Evolutionary conservation across 2,797 vertebrate species (phyloP).

Genomic region (Thalassophryne amazonica): DNA sequence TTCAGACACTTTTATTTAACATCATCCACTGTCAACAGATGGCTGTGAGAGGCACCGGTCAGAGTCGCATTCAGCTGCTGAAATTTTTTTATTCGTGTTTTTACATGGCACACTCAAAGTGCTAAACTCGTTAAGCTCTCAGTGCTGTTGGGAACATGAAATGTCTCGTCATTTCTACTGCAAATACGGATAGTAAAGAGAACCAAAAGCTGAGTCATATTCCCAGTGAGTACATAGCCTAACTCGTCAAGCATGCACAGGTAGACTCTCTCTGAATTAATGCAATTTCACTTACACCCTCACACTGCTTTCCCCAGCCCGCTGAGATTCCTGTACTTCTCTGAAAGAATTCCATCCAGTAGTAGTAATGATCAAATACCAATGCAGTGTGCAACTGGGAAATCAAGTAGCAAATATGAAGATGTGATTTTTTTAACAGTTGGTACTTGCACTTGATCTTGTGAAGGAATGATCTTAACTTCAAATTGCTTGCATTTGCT

Average conservation of each 20-base stretch:
- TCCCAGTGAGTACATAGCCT: slow-evolving; percentile 16
- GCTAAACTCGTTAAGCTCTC: slow-evolving; percentile 17
- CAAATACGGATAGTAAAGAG: slow-evolving; percentile 31
- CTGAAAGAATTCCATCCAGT: slow-evolving; percentile 18
- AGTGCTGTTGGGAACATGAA: slow-evolving; percentile 21
- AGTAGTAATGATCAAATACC: slow-evolving; percentile 31
- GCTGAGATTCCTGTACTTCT: slow-evolving; percentile 14
- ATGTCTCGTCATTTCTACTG: slow-evolving; percentile 31
- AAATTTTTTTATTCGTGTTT: slow-evolving; percentile 33
- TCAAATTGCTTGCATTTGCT: slow-evolving; percentile 5
- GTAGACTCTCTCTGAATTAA: slow-evolving; percentile 23
- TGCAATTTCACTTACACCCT: slow-evolving; percentile 8
- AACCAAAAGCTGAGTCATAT: slow-evolving; percentile 6
- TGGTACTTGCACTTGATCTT: background rate
- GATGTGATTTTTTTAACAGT: slow-evolving; percentile 12
- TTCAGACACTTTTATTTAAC: background rate
- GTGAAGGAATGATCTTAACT: slow-evolving; percentile 20
- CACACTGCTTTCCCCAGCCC: background rate
- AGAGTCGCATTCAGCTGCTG: slow-evolving; percentile 19
- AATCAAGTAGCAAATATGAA: slow-evolving; percentile 21
- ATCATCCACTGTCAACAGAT: slow-evolving; percentile 39
- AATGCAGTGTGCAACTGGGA: slow-evolving; percentile 19
- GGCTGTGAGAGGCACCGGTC: slow-evolving; percentile 34
- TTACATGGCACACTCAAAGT: slow-evolving; percentile 2
- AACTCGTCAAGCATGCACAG: slow-evolving; percentile 34